Conservation (phyloP, 2,888 invertebrate genomes). For the Agonum fuliginosum region DNA sequence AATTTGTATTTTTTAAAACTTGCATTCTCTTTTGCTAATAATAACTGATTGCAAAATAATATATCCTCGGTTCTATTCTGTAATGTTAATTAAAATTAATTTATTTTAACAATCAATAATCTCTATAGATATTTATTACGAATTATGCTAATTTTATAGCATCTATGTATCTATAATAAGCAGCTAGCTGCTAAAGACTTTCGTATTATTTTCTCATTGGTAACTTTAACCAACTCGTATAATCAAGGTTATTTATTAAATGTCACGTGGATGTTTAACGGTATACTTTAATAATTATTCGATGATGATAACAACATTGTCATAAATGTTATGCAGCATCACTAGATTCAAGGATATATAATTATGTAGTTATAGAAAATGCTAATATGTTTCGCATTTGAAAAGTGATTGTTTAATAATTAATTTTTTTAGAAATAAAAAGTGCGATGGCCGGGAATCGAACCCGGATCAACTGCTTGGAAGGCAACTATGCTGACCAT, state of each 20-base stretch:
- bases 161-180: too few species aligned
- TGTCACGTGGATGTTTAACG: slow-evolving; percentile 35
- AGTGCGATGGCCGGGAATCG: slow-evolving; percentile 73
- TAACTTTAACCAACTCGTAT: background rate
- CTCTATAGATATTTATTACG: too few species aligned
- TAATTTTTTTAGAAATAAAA: too few species aligned
- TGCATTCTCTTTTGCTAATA: too few species aligned
- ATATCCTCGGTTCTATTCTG: too few species aligned
- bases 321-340: slow-evolving; percentile 14
- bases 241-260: slow-evolving; percentile 27
- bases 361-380: background rate
- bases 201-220: too few species aligned
- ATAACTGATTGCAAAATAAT: too few species aligned
- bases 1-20: too few species aligned
- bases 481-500: slow-evolving; percentile 74
- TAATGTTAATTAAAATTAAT: too few species aligned
- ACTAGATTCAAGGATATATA: slow-evolving; percentile 19
- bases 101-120: too few species aligned
- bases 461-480: slow-evolving; percentile 74
- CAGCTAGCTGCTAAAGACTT: too few species aligned
- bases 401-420: too few species aligned
- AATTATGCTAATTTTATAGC: background rate
- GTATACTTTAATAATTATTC: slow-evolving; percentile 27
- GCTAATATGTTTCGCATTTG: background rate
- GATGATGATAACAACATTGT: slow-evolving; percentile 39